These are phyloP conservation scores for Conus ventricosus DNA, from an alignment of 1,140 invertebrate species.

Conservation along the genomic window DNA sequence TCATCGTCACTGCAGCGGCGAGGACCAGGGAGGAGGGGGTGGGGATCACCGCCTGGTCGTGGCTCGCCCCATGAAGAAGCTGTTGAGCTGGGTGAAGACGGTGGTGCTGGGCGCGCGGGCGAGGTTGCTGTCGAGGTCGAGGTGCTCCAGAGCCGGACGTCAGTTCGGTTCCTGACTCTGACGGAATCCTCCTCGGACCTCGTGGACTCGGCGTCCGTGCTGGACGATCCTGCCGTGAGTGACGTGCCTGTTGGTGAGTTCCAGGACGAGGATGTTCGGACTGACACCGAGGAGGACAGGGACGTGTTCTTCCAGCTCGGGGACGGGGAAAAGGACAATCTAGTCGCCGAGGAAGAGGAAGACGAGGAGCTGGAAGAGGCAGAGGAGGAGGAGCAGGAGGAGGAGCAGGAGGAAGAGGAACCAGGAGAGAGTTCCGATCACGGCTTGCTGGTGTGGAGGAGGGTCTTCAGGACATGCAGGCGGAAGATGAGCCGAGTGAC, in stretches of 20 bases:
- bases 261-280: neutral
- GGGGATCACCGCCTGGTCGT: neutral
- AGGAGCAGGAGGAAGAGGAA: neutral
- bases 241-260: neutral
- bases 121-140: neutral
- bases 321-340: neutral
- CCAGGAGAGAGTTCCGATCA: no score
- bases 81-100: conserved; percentile 12
- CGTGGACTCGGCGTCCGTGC: neutral
- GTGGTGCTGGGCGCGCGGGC: neutral
- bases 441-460: neutral
- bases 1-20: no score
- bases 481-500: conserved; percentile 37
- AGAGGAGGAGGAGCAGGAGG: neutral
- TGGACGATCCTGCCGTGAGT: neutral
- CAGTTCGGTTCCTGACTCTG: neutral
- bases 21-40: neutral
- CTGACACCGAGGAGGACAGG: neutral
- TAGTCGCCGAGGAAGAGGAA: neutral
- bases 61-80: neutral
- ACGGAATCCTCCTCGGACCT: neutral
- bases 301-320: neutral
- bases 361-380: neutral
- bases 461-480: neutral
- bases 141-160: neutral